phyloP scores from a whole-genome alignment of 2,797 vertebrate genomes.

The Scomberomorus guttatus region DNA sequence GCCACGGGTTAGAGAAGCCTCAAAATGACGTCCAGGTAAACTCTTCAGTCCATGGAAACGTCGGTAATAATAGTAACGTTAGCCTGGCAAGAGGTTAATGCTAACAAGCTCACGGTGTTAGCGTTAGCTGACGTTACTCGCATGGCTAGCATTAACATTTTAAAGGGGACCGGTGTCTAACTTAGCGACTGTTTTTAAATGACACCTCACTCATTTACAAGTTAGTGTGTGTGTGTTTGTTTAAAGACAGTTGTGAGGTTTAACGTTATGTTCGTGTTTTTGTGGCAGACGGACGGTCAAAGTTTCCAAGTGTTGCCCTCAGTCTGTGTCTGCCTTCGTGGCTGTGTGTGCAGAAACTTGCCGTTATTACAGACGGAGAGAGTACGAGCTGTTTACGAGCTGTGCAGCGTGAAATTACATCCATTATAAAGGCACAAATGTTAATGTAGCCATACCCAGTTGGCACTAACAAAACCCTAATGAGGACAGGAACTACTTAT shows the following conservation, averaged over 20 bases:
- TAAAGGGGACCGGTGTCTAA: background rate
- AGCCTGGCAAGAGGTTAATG: background rate
- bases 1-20: background rate
- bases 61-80: background rate
- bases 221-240: too few relatives aligned
- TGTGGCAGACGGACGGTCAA: slow-evolving; percentile 5
- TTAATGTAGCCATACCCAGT: background rate
- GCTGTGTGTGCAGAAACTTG: background rate
- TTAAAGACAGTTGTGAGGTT: background rate
- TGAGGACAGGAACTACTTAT: background rate
- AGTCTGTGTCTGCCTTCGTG: slow-evolving; percentile 29
- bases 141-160: slow-evolving; percentile 7
- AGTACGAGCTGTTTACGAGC: background rate
- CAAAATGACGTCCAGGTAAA: fast-evolving
- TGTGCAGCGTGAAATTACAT: too few relatives aligned
- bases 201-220: fast-evolving
- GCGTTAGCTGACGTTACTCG: slow-evolving; percentile 47
- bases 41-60: background rate
- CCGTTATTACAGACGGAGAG: background rate
- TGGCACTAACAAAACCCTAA: background rate
- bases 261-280: background rate
- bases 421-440: background rate
- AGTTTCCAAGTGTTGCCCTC: slow-evolving; percentile 18
- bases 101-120: slow-evolving; percentile 20
- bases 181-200: background rate